phyloP scores from a whole-genome alignment of 2,797 vertebrate species.

The Periparus ater region DNA sequence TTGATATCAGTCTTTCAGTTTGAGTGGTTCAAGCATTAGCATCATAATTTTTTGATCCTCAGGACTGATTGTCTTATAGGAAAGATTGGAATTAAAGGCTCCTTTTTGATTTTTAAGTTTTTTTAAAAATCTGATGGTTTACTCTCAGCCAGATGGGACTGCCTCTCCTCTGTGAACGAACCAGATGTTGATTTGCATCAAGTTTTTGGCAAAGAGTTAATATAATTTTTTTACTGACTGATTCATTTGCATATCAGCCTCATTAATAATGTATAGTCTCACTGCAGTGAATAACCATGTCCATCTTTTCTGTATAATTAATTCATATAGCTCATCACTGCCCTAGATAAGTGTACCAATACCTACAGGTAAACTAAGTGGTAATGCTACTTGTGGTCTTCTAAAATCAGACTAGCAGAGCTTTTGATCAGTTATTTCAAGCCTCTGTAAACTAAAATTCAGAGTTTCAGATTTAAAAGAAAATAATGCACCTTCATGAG shows the following conservation, averaged over 20 bases:
- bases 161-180: conserved; percentile 11
- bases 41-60: not conserved
- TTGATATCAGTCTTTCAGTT: not conserved
- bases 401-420: not conserved
- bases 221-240: conserved; percentile 34
- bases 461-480: not conserved
- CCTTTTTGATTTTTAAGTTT: not conserved
- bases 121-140: not conserved
- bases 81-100: not conserved
- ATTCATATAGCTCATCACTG: conserved; percentile 3
- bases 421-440: not conserved
- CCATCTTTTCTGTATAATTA: conserved; percentile 21
- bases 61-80: not conserved
- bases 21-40: not conserved
- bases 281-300: not conserved
- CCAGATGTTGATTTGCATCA: conserved; percentile 52
- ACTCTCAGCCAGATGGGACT: conserved; percentile 9
- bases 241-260: conserved; percentile 22
- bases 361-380: not conserved
- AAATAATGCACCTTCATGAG: not conserved
- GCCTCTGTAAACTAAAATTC: not conserved
- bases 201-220: conserved; percentile 28
- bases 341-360: not conserved
- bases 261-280: conserved; percentile 45
- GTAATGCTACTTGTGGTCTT: not conserved